phyloP scores from a whole-genome alignment of 1,140 invertebrate species.

The Thrips palmi region DNA sequence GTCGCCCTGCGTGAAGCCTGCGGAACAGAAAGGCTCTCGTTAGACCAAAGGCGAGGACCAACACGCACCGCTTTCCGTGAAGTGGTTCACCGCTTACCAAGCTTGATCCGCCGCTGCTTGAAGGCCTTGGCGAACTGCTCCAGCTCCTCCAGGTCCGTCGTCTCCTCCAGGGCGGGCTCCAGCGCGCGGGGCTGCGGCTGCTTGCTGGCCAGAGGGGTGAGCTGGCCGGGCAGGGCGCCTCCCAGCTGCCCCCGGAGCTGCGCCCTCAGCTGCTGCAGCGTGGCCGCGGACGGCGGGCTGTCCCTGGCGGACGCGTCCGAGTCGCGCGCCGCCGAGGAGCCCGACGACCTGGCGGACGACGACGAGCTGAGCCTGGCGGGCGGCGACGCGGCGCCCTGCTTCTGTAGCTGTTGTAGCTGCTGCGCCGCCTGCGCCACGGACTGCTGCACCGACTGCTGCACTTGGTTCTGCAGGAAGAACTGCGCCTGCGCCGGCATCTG shows the following conservation, averaged over 20 bases:
- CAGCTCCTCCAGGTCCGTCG: conserved; percentile 85
- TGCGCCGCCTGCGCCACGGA: conserved; percentile 66
- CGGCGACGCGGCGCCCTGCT: conserved; percentile 41
- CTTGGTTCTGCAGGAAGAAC: conserved; percentile 66
- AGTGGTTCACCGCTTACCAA: conserved; percentile 41
- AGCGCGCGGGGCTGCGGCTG: conserved; percentile 34
- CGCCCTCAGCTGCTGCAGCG: conserved; percentile 12
- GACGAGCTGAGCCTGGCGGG: conserved; percentile 22
- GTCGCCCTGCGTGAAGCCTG: conserved; percentile 95
- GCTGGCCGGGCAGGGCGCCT: neutral
- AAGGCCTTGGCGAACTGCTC: conserved; percentile 95
- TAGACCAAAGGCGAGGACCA: too few relatives aligned
- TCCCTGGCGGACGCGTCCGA: neutral
- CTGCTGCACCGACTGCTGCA: conserved; percentile 40
- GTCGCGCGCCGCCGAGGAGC: too few relatives aligned
- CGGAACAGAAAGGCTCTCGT: conserved; percentile 16
- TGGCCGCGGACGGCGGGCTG: conserved; percentile 9
- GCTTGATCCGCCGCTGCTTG: conserved; percentile 86
- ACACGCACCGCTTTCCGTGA: too few relatives aligned
- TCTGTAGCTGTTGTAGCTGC: conserved; percentile 59
- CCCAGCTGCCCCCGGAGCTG: neutral
- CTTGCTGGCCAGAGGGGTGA: too few relatives aligned
- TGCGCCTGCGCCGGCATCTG: conserved; percentile 37
- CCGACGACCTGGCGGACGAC: conserved; percentile 8
- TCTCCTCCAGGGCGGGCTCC: conserved; percentile 73